These are phyloP conservation scores for Silurus asotus DNA, from an alignment of 2,113 vertebrate genomes.

Conservation along the genomic window DNA sequence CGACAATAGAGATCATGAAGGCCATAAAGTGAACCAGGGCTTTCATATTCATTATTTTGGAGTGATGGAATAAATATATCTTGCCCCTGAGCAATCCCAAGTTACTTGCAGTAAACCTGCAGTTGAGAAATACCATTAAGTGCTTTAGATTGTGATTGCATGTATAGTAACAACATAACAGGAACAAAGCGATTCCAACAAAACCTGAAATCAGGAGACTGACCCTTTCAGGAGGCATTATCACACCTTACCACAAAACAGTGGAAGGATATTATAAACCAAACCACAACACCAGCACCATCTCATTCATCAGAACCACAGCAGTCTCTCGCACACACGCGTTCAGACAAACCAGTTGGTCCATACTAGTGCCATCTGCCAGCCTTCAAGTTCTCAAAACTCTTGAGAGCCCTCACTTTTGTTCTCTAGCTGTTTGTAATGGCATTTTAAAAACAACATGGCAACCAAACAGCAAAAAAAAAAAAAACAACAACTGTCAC, in stretches of 20 bases:
- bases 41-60: not conserved
- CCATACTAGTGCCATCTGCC: not conserved
- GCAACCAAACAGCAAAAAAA: slow-evolving; percentile 26
- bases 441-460: not conserved
- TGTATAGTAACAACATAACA: not conserved
- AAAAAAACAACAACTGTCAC: not conserved
- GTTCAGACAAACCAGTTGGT: not conserved
- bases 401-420: not conserved
- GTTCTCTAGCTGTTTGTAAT: not conserved
- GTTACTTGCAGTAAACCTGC: not conserved
- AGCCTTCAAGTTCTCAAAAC: not conserved
- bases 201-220: not conserved
- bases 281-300: not conserved
- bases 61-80: not conserved
- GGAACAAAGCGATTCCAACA: not conserved
- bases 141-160: not conserved
- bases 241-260: not conserved
- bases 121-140: not conserved
- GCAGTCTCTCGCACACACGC: too few species aligned
- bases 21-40: not conserved
- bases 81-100: not conserved
- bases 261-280: not conserved
- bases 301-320: not conserved
- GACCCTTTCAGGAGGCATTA: not conserved
- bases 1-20: not conserved